phyloP scores from a whole-genome alignment of 2,888 invertebrate species.

The Spicauda simplicius region DNA sequence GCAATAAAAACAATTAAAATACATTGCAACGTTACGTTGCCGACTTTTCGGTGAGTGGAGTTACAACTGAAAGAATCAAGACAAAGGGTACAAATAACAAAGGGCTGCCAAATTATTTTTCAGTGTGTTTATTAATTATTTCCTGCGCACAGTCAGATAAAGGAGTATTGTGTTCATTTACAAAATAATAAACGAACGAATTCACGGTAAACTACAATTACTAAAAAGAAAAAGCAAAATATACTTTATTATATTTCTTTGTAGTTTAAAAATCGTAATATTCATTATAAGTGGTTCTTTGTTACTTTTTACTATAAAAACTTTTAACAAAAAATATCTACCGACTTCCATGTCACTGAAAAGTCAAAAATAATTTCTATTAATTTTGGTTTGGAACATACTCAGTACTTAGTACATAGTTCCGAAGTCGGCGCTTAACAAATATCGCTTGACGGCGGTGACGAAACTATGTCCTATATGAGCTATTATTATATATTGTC shows the following conservation, averaged over 20 bases:
- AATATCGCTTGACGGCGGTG: too few relatives aligned
- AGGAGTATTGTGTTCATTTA: constrained; percentile 12
- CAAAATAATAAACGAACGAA: neutral
- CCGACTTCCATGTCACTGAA: too few relatives aligned
- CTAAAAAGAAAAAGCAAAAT: neutral
- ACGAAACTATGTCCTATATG: too few relatives aligned
- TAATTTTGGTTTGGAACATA: too few relatives aligned
- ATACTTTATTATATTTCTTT: too few relatives aligned
- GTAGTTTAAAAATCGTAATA: too few relatives aligned
- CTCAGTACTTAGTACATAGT: too few relatives aligned
- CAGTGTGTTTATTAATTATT: constrained; percentile 33
- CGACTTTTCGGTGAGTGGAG: constrained; percentile 11
- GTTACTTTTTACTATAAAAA: too few relatives aligned
- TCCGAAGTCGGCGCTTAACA: too few relatives aligned
- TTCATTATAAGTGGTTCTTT: neutral
- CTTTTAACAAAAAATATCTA: too few relatives aligned
- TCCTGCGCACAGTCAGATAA: constrained; percentile 26
- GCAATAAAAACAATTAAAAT: constrained; percentile 21
- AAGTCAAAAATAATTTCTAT: too few relatives aligned
- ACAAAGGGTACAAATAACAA: constrained; percentile 32
- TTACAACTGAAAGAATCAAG: constrained; percentile 13
- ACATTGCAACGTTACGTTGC: constrained; percentile 15
- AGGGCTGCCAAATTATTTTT: constrained; percentile 32
- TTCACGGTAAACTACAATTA: neutral
- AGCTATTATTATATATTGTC: too few relatives aligned